Evolutionary conservation across 2,797 vertebrate genomes (phyloP).

Genomic region (Sebastes oblongus): DNA sequence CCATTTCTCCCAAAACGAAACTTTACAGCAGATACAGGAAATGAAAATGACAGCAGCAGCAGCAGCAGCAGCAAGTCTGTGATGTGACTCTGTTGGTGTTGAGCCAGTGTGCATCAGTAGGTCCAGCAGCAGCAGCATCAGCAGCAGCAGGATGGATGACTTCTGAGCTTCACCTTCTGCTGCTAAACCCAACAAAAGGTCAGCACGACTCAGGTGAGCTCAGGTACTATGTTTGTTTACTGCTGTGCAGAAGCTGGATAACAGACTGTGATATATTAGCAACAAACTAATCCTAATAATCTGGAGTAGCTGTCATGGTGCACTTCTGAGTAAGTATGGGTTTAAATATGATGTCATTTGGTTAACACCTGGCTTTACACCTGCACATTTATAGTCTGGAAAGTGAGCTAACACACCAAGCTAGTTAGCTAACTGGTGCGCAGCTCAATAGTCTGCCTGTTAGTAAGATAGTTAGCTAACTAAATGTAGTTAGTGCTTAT

Average conservation of each 20-base stretch:
- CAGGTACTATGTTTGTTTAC: neutral
- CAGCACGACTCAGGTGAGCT: neutral
- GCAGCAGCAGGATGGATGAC: neutral
- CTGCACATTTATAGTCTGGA: neutral
- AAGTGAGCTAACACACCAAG: neutral
- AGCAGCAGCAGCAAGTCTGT: no score
- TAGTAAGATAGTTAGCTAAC: constrained; percentile 12
- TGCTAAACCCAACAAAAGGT: neutral
- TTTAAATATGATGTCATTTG: neutral
- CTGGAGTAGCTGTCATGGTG: neutral
- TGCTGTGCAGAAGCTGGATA: neutral
- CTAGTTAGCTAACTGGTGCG: constrained; percentile 12
- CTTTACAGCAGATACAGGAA: constrained; percentile 53
- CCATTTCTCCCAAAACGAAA: constrained; percentile 79
- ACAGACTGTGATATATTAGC: neutral
- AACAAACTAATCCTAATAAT: neutral
- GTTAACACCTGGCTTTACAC: neutral
- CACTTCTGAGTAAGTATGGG: neutral
- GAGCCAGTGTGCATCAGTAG: neutral
- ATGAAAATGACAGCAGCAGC: accelerated
- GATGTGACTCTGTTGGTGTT: neutral
- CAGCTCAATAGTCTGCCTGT: neutral
- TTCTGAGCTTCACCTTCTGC: no score
- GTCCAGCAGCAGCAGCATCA: neutral
- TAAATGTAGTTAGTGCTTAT: no score